These are phyloP conservation scores for Tympanuchus pallidicinctus DNA, from an alignment of 2,113 vertebrate species.

Conservation along the genomic window DNA sequence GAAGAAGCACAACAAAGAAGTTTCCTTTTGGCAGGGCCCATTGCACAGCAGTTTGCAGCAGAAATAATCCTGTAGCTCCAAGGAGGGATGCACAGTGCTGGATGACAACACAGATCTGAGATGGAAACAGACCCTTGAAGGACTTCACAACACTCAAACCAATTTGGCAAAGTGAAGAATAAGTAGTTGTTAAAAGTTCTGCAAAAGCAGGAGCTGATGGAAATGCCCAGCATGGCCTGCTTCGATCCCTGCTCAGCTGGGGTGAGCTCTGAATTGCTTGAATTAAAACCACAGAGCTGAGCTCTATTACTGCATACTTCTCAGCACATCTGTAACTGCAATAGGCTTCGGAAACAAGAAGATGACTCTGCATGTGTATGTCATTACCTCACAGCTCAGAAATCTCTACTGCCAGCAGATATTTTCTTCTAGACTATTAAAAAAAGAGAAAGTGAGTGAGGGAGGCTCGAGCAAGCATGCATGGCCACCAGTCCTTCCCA, in stretches of 20 bases:
- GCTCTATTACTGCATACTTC: neutral
- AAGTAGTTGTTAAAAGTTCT: fast-evolving
- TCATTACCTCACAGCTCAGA: slow-evolving; percentile 59
- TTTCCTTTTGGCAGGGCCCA: neutral
- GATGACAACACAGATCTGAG: neutral
- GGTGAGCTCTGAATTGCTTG: neutral
- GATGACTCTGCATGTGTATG: slow-evolving; percentile 61
- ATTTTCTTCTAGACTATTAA: slow-evolving; percentile 21
- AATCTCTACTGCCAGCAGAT: slow-evolving; percentile 42
- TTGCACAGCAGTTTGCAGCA: fast-evolving
- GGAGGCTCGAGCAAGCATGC: neutral
- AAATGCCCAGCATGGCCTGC: neutral
- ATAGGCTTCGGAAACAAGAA: slow-evolving; percentile 38
- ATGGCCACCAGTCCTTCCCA: neutral
- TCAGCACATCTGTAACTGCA: slow-evolving; percentile 29
- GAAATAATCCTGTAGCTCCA: neutral
- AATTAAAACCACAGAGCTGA: neutral
- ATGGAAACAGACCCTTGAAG: neutral
- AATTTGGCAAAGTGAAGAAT: neutral
- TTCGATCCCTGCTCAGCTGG: neutral
- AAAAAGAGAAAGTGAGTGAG: slow-evolving; percentile 28
- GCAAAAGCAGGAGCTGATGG: neutral
- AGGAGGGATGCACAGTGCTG: neutral
- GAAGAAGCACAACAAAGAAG: fast-evolving
- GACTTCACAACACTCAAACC: neutral